phyloP scores from a whole-genome alignment of 2,113 vertebrate genomes.

The Arvicanthis niloticus region DNA sequence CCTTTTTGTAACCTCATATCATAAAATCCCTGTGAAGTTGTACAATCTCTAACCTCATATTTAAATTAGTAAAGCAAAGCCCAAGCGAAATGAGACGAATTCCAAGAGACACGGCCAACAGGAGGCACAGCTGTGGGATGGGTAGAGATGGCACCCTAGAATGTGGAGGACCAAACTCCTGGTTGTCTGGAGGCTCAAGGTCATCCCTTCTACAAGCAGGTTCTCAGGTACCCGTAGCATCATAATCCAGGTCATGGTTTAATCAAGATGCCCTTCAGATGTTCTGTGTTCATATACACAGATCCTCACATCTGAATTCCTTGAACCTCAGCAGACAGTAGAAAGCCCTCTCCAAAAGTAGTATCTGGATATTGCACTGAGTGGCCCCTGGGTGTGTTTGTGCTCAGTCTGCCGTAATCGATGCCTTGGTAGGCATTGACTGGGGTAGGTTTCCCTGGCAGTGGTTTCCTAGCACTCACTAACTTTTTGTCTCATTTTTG shows the following conservation, averaged over 20 bases:
- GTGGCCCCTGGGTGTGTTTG: neutral
- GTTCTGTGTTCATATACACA: neutral
- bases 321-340: neutral
- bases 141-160: neutral
- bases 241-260: neutral
- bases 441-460: neutral
- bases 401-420: neutral
- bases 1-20: neutral
- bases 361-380: neutral
- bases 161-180: neutral
- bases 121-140: neutral
- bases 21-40: neutral
- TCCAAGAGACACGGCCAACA: neutral
- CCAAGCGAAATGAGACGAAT: neutral
- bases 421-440: neutral
- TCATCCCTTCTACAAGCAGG: no score
- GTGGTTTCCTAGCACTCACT: neutral
- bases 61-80: neutral
- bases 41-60: neutral
- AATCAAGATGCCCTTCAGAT: neutral
- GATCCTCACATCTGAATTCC: neutral
- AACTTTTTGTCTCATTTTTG: neutral
- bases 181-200: neutral
- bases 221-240: neutral
- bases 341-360: neutral